phyloP scores from a whole-genome alignment of 2,888 invertebrate species.

The Sinotaia quadrata region DNA sequence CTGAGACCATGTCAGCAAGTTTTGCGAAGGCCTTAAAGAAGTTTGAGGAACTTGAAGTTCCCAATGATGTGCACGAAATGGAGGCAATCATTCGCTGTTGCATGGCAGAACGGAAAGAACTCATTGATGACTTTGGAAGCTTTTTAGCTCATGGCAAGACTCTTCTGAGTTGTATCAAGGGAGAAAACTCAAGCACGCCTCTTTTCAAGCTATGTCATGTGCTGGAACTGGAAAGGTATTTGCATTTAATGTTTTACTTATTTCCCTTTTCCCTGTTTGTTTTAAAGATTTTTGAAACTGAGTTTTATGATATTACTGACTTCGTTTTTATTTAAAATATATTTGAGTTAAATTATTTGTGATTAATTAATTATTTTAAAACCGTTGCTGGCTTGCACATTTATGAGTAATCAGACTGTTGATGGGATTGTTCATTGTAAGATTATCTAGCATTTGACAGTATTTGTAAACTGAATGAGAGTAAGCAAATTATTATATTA shows the following conservation, averaged over 20 bases:
- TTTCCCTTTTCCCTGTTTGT: background rate
- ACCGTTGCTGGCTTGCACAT: too few species aligned
- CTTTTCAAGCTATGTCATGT: conserved; percentile 79
- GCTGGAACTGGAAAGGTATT: conserved; percentile 90
- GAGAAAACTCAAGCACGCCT: conserved; percentile 54
- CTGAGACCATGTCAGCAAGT: conserved; percentile 89
- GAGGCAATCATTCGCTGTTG: conserved; percentile 87
- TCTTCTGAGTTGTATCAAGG: conserved; percentile 78
- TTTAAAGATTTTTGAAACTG: too few species aligned
- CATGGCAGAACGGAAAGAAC: conserved; percentile 56
- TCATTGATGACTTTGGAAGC: conserved; percentile 85
- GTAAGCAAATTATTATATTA: too few species aligned
- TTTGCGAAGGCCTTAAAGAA: conserved; percentile 89
- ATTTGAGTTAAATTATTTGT: background rate
- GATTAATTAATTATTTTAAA: too few species aligned
- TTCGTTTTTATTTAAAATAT: too few species aligned
- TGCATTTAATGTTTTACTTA: background rate
- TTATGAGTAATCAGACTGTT: too few species aligned
- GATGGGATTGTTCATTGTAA: too few species aligned
- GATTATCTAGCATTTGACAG: too few species aligned
- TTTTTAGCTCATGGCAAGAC: conserved; percentile 92
- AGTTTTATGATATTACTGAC: too few species aligned
- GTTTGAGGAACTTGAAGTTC: conserved; percentile 91
- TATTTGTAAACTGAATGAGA: too few species aligned
- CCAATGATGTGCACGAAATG: conserved; percentile 90